Evolutionary conservation across 2,888 invertebrate species (phyloP).

Genomic region (Spodoptera littoralis): DNA sequence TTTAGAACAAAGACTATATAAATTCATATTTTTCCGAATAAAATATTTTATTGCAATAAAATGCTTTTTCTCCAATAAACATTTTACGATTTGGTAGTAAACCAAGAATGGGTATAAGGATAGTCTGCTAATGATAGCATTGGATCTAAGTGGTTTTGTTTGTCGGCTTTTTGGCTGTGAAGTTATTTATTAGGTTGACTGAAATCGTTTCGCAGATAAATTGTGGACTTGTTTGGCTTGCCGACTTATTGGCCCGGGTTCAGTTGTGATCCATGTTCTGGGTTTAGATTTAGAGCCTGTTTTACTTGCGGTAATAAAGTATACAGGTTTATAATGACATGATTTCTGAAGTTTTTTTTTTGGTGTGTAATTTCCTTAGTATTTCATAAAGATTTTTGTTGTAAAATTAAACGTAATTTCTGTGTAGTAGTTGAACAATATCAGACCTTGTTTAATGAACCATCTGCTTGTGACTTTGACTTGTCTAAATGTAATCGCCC

Average conservation of each 20-base stretch:
- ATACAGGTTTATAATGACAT: slow-evolving; percentile 6
- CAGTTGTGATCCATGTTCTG: slow-evolving; percentile 26
- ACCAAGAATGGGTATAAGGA: slow-evolving; percentile 51
- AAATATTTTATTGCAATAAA: neutral
- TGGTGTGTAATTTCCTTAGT: too few relatives aligned
- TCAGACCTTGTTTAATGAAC: too few relatives aligned
- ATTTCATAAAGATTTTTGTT: too few relatives aligned
- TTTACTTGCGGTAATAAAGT: neutral
- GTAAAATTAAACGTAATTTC: too few relatives aligned
- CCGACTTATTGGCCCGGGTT: slow-evolving; percentile 40
- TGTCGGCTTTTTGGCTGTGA: slow-evolving; percentile 69
- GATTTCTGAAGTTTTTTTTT: slow-evolving; percentile 11
- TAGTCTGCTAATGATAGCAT: slow-evolving; percentile 65
- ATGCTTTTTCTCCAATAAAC: slow-evolving; percentile 48
- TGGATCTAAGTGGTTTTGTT: slow-evolving; percentile 73
- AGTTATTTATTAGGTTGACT: slow-evolving; percentile 70
- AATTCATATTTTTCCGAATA: too few relatives aligned
- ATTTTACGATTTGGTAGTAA: slow-evolving; percentile 50
- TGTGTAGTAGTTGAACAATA: too few relatives aligned
- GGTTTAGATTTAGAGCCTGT: slow-evolving; percentile 19
- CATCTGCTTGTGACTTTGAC: too few relatives aligned
- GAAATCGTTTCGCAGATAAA: slow-evolving; percentile 67
- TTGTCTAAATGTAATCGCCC: too few relatives aligned
- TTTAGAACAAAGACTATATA: too few relatives aligned
- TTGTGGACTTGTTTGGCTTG: slow-evolving; percentile 56